phyloP scores from a whole-genome alignment of 2,113 vertebrate species.

The Panthera uncia region DNA sequence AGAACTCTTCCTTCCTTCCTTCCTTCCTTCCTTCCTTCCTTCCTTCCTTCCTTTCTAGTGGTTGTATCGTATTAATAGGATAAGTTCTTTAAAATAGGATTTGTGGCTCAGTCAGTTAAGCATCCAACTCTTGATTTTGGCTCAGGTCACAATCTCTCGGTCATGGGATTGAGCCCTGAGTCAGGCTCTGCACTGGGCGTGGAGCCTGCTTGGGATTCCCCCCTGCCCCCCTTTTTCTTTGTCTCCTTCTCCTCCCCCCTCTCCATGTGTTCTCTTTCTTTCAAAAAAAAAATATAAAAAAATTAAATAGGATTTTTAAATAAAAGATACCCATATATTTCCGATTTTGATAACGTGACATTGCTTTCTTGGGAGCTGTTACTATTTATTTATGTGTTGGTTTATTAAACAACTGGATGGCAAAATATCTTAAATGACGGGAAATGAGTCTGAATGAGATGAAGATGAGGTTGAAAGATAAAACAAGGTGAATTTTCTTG shows the following conservation, averaged over 20 bases:
- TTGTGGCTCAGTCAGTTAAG: not conserved
- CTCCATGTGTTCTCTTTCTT: too few relatives aligned
- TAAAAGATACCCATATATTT: not conserved
- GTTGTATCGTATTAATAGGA: not conserved
- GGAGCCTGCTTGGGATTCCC: too few relatives aligned
- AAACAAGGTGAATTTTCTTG: not conserved
- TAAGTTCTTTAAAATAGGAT: not conserved
- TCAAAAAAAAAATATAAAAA: too few relatives aligned
- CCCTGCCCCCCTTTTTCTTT: too few relatives aligned
- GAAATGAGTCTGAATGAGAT: not conserved
- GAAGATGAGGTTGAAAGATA: not conserved
- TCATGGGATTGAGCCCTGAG: too few relatives aligned
- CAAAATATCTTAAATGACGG: not conserved
- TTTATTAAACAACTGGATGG: not conserved
- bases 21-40: not conserved
- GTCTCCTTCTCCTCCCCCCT: too few relatives aligned
- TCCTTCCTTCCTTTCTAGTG: not conserved
- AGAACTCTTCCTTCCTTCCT: not conserved
- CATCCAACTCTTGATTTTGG: too few relatives aligned
- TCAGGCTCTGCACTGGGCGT: too few relatives aligned
- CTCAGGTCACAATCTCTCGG: too few relatives aligned
- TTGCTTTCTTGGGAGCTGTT: not conserved
- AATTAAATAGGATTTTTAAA: not conserved
- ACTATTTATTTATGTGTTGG: not conserved
- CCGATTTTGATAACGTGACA: not conserved